phyloP scores from a whole-genome alignment of 2,113 vertebrate species.

The Tretioscincus oriximinensis region DNA sequence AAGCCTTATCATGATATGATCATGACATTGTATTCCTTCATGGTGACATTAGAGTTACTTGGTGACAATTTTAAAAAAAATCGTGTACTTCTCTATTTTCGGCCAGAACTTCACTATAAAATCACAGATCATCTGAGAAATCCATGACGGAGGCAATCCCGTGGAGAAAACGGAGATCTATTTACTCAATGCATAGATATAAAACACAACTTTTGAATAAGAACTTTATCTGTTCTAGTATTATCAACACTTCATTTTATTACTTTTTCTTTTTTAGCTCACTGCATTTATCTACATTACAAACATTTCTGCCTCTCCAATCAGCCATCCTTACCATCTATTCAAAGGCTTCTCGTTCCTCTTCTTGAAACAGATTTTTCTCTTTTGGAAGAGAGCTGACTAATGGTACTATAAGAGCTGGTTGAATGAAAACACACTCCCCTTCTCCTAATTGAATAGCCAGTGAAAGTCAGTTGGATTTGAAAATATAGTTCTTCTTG shows the following conservation, averaged over 20 bases:
- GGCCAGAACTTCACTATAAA: too few relatives aligned
- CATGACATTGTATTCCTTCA: too few relatives aligned
- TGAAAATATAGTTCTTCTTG: slow-evolving; percentile 1
- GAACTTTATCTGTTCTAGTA: neutral
- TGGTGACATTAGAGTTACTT: too few relatives aligned
- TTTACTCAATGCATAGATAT: too few relatives aligned
- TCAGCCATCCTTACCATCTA: neutral
- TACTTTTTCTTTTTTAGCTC: neutral
- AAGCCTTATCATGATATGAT: too few relatives aligned
- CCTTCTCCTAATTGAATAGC: slow-evolving; percentile 10
- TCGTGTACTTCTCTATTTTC: too few relatives aligned
- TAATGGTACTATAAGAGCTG: slow-evolving; percentile 8
- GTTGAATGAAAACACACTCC: slow-evolving; percentile 5
- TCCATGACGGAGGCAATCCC: too few relatives aligned
- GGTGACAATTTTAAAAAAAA: too few relatives aligned
- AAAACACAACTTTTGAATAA: neutral
- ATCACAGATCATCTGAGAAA: too few relatives aligned
- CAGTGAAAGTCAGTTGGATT: neutral
- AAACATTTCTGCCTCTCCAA: neutral
- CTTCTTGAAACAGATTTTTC: slow-evolving; percentile 8
- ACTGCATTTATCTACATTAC: neutral
- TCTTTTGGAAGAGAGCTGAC: neutral
- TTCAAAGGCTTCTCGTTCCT: slow-evolving; percentile 7
- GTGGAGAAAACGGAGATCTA: too few relatives aligned
- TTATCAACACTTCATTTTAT: neutral